phyloP scores from a whole-genome alignment of 2,888 invertebrate species.

The Crepidodera aurea region DNA sequence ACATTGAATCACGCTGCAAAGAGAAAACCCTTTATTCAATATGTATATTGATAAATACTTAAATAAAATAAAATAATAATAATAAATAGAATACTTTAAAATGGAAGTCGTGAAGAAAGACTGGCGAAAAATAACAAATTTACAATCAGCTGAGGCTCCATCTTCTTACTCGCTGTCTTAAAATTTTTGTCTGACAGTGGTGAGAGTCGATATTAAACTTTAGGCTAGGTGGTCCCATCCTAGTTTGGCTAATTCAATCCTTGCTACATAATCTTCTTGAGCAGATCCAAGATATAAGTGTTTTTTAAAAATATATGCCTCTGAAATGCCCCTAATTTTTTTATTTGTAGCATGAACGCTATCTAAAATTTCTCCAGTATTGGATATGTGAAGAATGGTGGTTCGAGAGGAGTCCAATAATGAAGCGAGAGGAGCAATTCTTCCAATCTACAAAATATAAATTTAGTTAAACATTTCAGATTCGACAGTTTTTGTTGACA shows the following conservation, averaged over 20 bases:
- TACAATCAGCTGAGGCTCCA: too few species aligned
- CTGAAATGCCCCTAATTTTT: slow-evolving; percentile 67
- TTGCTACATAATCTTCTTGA: slow-evolving; percentile 70
- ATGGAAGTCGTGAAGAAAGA: too few species aligned
- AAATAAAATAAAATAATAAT: too few species aligned
- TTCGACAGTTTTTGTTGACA: too few species aligned
- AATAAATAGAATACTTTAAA: too few species aligned
- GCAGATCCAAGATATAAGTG: slow-evolving; percentile 75
- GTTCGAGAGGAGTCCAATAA: slow-evolving; percentile 60
- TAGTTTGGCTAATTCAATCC: slow-evolving; percentile 67
- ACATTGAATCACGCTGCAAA: too few species aligned
- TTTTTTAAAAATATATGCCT: slow-evolving; percentile 72
- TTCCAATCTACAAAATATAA: slow-evolving; percentile 68
- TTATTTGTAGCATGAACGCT: slow-evolving; percentile 71
- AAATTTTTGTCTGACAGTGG: too few species aligned
- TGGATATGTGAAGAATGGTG: slow-evolving; percentile 73
- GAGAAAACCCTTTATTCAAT: too few species aligned
- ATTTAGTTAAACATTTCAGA: slow-evolving; percentile 15
- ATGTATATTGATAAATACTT: too few species aligned
- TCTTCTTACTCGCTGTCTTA: too few species aligned
- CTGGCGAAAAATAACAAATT: too few species aligned
- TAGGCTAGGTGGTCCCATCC: slow-evolving; percentile 54
- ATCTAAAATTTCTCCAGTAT: slow-evolving; percentile 76
- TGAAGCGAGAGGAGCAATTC: slow-evolving; percentile 64
- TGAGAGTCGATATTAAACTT: too few species aligned